phyloP scores from a whole-genome alignment of 2,888 invertebrate genomes.

The Tetanocera ferruginea region DNA sequence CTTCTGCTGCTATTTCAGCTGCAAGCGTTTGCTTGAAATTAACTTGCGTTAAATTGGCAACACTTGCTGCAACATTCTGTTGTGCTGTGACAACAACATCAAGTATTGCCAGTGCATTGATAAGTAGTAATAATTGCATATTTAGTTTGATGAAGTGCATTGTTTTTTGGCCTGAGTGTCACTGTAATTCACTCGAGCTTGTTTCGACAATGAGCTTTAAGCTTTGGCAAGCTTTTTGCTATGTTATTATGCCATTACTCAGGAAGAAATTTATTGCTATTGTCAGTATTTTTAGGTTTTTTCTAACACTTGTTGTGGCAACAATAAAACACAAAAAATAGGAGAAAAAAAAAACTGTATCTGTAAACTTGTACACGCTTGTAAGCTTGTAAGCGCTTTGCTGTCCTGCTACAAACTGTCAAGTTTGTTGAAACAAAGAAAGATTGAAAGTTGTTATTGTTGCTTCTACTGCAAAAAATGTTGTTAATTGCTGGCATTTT shows the following conservation, averaged over 20 bases:
- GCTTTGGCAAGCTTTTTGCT: background rate
- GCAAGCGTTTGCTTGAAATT: slow-evolving; percentile 33
- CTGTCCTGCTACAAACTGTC: slow-evolving; percentile 34
- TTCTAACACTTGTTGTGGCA: too few relatives aligned
- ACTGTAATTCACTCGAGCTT: too few relatives aligned
- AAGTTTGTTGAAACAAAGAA: slow-evolving; percentile 2
- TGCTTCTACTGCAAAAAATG: slow-evolving; percentile 39
- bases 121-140: slow-evolving; percentile 17
- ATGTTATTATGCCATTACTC: too few relatives aligned
- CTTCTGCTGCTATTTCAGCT: slow-evolving; percentile 14
- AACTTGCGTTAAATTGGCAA: slow-evolving; percentile 28
- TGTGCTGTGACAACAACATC: background rate
- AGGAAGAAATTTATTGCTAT: too few relatives aligned
- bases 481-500: slow-evolving; percentile 47
- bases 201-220: too few relatives aligned
- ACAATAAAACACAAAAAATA: too few relatives aligned
- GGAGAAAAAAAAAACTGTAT: too few relatives aligned
- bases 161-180: background rate
- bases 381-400: slow-evolving; percentile 14
- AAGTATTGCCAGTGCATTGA: slow-evolving; percentile 32
- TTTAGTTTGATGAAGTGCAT: slow-evolving; percentile 15
- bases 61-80: slow-evolving; percentile 12
- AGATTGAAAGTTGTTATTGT: background rate
- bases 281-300: background rate
- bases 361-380: too few relatives aligned